Conservation (phyloP, 2,113 vertebrate species). For the Cephalopholis sonnerati region DNA sequence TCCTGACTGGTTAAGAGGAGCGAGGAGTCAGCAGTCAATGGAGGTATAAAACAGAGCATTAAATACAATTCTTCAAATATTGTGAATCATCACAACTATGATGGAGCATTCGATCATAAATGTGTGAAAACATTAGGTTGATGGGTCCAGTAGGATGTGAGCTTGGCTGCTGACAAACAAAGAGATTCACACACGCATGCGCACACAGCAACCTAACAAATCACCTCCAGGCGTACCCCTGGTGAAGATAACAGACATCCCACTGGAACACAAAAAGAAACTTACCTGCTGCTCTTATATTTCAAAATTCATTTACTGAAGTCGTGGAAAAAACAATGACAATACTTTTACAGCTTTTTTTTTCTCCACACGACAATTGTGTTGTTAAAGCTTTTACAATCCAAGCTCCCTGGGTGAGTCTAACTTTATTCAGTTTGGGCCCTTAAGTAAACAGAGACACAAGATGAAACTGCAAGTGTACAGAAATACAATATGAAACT, state of each 20-base stretch:
- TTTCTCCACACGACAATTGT: constrained; percentile 25
- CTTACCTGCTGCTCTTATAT: background rate
- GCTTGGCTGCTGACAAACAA: no score
- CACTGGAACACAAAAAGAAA: background rate
- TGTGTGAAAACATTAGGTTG: no score
- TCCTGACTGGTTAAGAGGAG: no score
- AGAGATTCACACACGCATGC: no score
- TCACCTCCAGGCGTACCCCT: no score
- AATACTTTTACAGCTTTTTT: constrained; percentile 5
- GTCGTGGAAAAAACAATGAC: background rate
- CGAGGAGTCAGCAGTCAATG: no score
- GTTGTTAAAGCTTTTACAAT: constrained; percentile 47
- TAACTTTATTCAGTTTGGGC: constrained; percentile 63
- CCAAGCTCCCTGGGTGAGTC: constrained; percentile 49
- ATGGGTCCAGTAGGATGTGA: no score
- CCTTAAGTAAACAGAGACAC: constrained; percentile 72
- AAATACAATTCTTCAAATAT: no score
- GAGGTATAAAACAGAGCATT: no score
- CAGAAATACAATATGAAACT: constrained; percentile 81
- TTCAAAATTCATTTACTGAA: constrained; percentile 6
- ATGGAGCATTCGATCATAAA: no score
- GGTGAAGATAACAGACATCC: background rate
- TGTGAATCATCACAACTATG: no score
- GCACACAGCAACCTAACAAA: no score
- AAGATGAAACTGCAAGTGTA: constrained; percentile 75